phyloP scores from a whole-genome alignment of 2,888 invertebrate genomes.

The Pyralis farinalis region DNA sequence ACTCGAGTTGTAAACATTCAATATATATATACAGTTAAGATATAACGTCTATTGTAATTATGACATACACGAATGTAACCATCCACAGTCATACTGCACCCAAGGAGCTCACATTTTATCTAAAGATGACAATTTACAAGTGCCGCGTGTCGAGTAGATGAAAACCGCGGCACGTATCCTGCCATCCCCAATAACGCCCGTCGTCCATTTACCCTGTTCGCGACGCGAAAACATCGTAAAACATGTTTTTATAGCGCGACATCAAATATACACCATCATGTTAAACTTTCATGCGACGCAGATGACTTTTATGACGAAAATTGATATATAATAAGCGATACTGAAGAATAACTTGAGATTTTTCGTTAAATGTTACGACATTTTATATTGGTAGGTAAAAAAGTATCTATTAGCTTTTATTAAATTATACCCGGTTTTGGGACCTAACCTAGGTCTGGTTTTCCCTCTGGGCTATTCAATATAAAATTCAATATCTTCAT shows the following conservation, averaged over 20 bases:
- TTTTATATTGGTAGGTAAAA: neutral
- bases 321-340: constrained; percentile 13
- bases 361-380: neutral
- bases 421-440: too few species aligned
- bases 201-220: constrained; percentile 16
- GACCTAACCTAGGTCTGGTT: too few species aligned
- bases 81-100: too few species aligned
- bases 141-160: constrained; percentile 1
- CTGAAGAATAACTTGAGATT: constrained; percentile 4
- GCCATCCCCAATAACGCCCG: constrained; percentile 16
- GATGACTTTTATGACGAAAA: constrained; percentile 15
- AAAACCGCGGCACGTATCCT: neutral
- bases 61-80: too few species aligned
- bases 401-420: too few species aligned
- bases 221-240: constrained; percentile 15
- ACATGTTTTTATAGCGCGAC: constrained; percentile 22
- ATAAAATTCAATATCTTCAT: too few species aligned
- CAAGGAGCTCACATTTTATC: neutral
- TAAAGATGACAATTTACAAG: constrained; percentile 23
- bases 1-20: too few species aligned
- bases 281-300: constrained; percentile 14
- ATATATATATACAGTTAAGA: too few species aligned
- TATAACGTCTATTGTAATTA: too few species aligned
- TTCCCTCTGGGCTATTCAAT: too few species aligned
- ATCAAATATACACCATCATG: constrained; percentile 18